Evolutionary conservation across 2,888 invertebrate genomes (phyloP).

Genomic region (Plemyria rubiginata): DNA sequence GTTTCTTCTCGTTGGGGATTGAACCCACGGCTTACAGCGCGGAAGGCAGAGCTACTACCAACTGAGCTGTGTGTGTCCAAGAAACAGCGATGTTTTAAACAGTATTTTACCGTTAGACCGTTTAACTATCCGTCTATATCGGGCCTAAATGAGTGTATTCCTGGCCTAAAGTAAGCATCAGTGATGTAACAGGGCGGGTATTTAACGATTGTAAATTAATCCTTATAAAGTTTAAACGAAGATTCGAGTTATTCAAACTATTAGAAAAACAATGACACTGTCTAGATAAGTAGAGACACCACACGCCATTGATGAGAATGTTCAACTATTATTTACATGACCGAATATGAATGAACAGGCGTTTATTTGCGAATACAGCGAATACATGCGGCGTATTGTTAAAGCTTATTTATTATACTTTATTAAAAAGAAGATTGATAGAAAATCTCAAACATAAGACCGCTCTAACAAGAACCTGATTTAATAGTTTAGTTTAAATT

Average conservation of each 20-base stretch:
- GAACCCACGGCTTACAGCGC: no score
- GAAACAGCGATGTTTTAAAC: no score
- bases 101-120: neutral
- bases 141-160: slow-evolving; percentile 15
- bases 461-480: no score
- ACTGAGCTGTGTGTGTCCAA: no score
- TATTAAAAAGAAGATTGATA: no score
- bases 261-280: slow-evolving; percentile 22
- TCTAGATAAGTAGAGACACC: slow-evolving; percentile 5
- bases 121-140: slow-evolving; percentile 5
- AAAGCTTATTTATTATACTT: neutral
- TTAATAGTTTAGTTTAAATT: no score
- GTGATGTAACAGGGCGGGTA: slow-evolving; percentile 8
- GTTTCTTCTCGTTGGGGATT: no score
- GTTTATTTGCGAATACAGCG: no score
- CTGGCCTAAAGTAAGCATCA: neutral
- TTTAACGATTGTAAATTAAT: slow-evolving; percentile 26
- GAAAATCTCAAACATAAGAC: no score
- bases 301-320: neutral
- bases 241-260: slow-evolving; percentile 18
- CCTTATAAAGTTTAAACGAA: slow-evolving; percentile 24
- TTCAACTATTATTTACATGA: neutral
- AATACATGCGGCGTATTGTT: no score
- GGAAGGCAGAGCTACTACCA: no score
- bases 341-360: neutral